These are phyloP conservation scores for Rostratula benghalensis DNA, from an alignment of 2,113 vertebrate genomes.

Conservation along the genomic window DNA sequence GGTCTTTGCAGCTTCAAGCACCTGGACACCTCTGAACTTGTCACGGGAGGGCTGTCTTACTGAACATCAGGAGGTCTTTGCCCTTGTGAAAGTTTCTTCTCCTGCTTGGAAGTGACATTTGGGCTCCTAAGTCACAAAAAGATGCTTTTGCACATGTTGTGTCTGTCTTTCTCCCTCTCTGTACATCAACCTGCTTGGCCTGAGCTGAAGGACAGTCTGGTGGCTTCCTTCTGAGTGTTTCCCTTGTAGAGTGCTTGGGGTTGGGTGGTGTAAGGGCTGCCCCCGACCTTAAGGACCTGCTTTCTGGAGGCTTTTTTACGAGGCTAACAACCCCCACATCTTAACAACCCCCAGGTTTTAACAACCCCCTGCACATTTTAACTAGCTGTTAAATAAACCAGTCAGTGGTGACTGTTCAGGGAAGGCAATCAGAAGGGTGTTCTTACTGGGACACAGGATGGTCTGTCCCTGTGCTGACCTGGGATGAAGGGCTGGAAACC, in stretches of 20 bases:
- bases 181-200: slow-evolving; percentile 39
- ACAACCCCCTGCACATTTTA: slow-evolving; percentile 43
- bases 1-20: neutral
- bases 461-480: slow-evolving; percentile 50
- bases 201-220: slow-evolving; percentile 18
- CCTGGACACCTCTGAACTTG: neutral
- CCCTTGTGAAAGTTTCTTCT: neutral
- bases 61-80: neutral
- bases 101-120: neutral
- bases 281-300: neutral
- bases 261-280: neutral
- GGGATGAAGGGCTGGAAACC: slow-evolving; percentile 62
- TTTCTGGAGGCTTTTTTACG: slow-evolving; percentile 8
- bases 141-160: slow-evolving; percentile 3
- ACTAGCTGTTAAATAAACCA: slow-evolving; percentile 25
- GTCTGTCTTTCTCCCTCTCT: slow-evolving; percentile 6
- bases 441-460: slow-evolving; percentile 42
- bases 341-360: neutral
- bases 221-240: slow-evolving; percentile 10
- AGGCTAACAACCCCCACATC: neutral
- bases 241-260: neutral
- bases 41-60: neutral
- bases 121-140: neutral
- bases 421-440: slow-evolving; percentile 28
- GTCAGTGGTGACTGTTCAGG: slow-evolving; percentile 16